These are phyloP conservation scores for Montipora sp. DNA, from an alignment of 64 coral and sea anemone species.

Conservation along the genomic window DNA sequence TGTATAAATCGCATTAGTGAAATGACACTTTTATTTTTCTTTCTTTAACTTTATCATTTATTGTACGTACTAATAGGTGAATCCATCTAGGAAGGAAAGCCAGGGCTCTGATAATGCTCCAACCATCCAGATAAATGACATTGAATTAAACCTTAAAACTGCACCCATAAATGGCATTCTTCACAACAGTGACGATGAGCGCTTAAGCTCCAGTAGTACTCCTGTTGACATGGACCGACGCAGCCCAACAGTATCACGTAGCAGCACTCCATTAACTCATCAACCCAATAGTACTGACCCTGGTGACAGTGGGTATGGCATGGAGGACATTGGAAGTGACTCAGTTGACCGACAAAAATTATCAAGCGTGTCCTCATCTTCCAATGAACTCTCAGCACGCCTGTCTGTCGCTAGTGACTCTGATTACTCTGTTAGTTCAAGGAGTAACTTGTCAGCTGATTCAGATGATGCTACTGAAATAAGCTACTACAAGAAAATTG, in stretches of 20 bases:
- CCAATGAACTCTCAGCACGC: conserved; percentile 42
- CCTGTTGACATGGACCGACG: conserved; percentile 69
- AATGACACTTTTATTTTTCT: background rate
- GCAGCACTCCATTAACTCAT: conserved; percentile 12
- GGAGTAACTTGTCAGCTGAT: conserved; percentile 52
- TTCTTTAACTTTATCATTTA: background rate
- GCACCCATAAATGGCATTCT: conserved; percentile 34
- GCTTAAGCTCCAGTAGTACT: conserved; percentile 68
- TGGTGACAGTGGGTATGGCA: conserved; percentile 83
- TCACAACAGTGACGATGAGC: conserved; percentile 55
- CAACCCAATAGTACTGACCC: conserved; percentile 21
- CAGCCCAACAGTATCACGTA: conserved; percentile 49
- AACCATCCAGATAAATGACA: conserved; percentile 76
- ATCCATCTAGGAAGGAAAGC: background rate
- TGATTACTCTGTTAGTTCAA: conserved; percentile 43
- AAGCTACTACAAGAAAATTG: conserved; percentile 80
- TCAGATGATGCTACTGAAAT: conserved; percentile 81
- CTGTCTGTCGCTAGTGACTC: conserved; percentile 47
- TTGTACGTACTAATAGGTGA: background rate
- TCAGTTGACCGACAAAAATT: conserved; percentile 40
- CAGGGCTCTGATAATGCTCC: conserved; percentile 27
- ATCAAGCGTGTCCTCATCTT: conserved; percentile 19
- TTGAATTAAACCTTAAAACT: conserved; percentile 44
- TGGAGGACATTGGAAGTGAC: conserved; percentile 74
- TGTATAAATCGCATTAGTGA: too few species aligned